Conservation (phyloP, 1,140 invertebrate species). For the Trissolcus basalis region DNA sequence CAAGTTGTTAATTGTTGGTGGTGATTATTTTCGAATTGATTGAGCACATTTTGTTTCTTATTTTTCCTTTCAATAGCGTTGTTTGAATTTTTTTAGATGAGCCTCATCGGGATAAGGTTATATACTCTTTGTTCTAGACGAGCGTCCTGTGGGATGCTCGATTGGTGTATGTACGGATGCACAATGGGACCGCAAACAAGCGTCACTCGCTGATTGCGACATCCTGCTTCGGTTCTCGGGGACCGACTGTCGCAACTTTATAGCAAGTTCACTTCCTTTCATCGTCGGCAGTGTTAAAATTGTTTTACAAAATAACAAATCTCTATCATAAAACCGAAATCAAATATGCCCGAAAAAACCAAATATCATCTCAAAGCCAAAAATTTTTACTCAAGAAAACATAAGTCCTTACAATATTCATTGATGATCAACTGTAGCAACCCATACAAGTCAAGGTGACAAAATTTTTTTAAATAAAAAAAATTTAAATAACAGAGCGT, state of each 20-base stretch:
- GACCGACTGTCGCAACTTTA: constrained; percentile 54
- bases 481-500: no score
- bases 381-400: no score
- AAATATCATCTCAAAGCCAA: background rate
- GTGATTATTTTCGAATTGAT: background rate
- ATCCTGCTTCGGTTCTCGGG: constrained; percentile 60
- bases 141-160: constrained; percentile 49
- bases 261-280: constrained; percentile 58
- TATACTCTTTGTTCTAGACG: constrained; percentile 41
- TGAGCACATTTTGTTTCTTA: background rate
- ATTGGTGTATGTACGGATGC: constrained; percentile 53
- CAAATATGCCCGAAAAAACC: background rate
- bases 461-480: no score
- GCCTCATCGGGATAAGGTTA: constrained; percentile 40
- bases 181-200: constrained; percentile 61
- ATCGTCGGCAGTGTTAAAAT: constrained; percentile 54
- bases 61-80: background rate
- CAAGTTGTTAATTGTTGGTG: no score
- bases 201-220: constrained; percentile 57
- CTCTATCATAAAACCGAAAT: constrained; percentile 16
- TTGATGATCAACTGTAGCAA: no score
- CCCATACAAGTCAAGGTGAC: no score
- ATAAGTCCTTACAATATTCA: no score
- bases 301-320: constrained; percentile 44
- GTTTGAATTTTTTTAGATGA: constrained; percentile 17